A percentile compares a stretch with the other conserved stretches of the same genome.
These are phyloP conservation scores for Neomicropteryx cornuta DNA, from an alignment of 1,140 invertebrate genomes.

Conservation along the genomic window DNA sequence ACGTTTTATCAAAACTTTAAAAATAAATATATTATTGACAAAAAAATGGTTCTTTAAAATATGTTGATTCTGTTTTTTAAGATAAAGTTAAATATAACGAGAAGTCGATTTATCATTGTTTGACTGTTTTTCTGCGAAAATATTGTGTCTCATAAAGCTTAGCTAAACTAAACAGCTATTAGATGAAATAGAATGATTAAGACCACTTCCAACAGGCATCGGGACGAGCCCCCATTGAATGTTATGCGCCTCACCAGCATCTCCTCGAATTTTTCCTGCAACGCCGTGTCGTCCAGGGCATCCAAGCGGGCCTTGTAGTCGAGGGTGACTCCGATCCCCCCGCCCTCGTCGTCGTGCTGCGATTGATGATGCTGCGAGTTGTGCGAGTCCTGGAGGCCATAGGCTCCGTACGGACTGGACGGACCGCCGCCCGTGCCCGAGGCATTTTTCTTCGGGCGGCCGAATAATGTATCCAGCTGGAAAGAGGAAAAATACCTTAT, in stretches of 20 bases:
- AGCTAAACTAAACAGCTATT: not conserved
- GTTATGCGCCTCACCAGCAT: constrained; percentile 49
- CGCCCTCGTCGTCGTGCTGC: constrained; percentile 26
- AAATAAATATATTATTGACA: no score
- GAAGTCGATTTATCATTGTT: no score
- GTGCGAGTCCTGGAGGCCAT: constrained; percentile 24
- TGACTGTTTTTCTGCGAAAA: no score
- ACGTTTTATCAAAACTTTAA: no score
- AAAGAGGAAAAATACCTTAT: constrained; percentile 6
- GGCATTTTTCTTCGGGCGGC: constrained; percentile 51
- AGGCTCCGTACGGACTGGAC: constrained; percentile 32
- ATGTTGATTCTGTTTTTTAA: no score
- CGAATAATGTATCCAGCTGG: constrained; percentile 60
- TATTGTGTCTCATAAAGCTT: not conserved
- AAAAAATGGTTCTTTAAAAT: no score
- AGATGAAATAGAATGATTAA: not conserved
- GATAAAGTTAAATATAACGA: no score
- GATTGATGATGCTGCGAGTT: constrained; percentile 1
- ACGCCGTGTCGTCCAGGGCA: constrained; percentile 57
- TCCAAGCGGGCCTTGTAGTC: constrained; percentile 50
- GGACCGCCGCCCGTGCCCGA: constrained; percentile 20
- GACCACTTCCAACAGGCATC: not conserved
- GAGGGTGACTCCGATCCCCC: constrained; percentile 31
- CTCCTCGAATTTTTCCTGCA: constrained; percentile 68
- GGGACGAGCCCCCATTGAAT: not conserved